These are phyloP conservation scores for Ophion ventricosus DNA, from an alignment of 2,888 invertebrate genomes.

Conservation along the genomic window DNA sequence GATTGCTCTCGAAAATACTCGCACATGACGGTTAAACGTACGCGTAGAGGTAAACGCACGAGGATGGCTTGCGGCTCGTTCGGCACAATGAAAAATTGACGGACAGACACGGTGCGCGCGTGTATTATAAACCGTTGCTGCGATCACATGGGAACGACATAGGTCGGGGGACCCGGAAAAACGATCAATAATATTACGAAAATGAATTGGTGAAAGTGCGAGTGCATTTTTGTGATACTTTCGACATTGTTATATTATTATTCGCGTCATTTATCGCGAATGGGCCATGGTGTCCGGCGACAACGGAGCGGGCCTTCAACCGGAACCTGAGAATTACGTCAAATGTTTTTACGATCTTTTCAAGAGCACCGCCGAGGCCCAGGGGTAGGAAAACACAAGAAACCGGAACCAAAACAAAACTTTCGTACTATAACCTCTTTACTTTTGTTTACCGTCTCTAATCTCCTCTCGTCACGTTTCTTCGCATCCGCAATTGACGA, in stretches of 20 bases:
- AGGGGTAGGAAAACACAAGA: slow-evolving; percentile 78
- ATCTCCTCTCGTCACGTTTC: slow-evolving; percentile 38
- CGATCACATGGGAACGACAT: slow-evolving; percentile 62
- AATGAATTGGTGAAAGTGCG: slow-evolving; percentile 79
- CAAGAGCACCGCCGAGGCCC: slow-evolving; percentile 83
- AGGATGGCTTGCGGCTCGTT: background rate
- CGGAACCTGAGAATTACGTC: slow-evolving; percentile 83
- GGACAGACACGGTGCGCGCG: slow-evolving; percentile 38
- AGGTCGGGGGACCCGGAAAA: slow-evolving; percentile 61
- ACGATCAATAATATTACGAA: slow-evolving; percentile 82
- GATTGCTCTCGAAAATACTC: background rate
- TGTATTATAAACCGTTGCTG: slow-evolving; percentile 34
- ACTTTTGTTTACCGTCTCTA: slow-evolving; percentile 76
- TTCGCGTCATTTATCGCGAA: slow-evolving; percentile 52
- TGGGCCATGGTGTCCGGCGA: slow-evolving; percentile 79
- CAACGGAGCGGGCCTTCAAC: slow-evolving; percentile 80
- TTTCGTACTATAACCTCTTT: slow-evolving; percentile 76
- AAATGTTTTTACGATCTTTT: slow-evolving; percentile 84
- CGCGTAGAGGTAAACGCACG: background rate
- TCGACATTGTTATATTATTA: slow-evolving; percentile 31
- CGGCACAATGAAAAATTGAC: background rate
- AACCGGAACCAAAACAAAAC: slow-evolving; percentile 39
- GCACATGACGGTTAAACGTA: background rate
- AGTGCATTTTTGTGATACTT: slow-evolving; percentile 67
- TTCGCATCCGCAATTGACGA: slow-evolving; percentile 28